These are phyloP conservation scores for Phalanger gymnotis DNA, from an alignment of 2,797 vertebrate genomes.

Conservation along the genomic window DNA sequence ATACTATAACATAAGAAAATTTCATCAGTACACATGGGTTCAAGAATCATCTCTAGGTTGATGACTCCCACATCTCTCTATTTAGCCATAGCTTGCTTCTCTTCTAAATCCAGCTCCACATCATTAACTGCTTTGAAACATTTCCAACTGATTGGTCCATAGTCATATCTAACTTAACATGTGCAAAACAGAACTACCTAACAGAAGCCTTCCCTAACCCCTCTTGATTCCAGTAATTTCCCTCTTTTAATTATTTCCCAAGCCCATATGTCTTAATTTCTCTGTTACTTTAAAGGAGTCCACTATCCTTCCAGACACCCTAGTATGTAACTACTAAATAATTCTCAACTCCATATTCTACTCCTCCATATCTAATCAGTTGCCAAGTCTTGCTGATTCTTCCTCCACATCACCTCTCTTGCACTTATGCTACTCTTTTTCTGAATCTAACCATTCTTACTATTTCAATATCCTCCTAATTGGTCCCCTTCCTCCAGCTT, in stretches of 20 bases:
- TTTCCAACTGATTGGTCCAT: not conserved
- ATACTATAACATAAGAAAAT: not conserved
- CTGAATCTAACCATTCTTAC: not conserved
- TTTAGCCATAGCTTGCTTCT: not conserved
- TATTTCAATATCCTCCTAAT: not conserved
- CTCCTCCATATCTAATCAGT: not conserved
- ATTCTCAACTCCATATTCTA: not conserved
- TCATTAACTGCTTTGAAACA: not conserved
- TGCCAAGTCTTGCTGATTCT: not conserved
- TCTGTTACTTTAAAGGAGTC: not conserved
- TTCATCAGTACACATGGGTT: not conserved
- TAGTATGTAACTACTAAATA: not conserved
- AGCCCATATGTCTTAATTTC: not conserved
- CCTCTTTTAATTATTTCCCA: not conserved
- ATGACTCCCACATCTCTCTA: not conserved
- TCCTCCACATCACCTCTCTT: not conserved
- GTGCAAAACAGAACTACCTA: not conserved
- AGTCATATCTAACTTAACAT: not conserved
- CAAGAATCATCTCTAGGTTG: not conserved
- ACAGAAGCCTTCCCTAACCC: not conserved
- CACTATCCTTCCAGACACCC: not conserved
- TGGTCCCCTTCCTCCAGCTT: not conserved
- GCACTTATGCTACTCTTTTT: not conserved
- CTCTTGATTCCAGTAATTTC: not conserved
- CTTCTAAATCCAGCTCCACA: not conserved